Percentiles rank a stretch among this genome's conserved stretches.
These are phyloP conservation scores for Atlantisia rogersi DNA, from an alignment of 2,113 vertebrate species.

Conservation along the genomic window DNA sequence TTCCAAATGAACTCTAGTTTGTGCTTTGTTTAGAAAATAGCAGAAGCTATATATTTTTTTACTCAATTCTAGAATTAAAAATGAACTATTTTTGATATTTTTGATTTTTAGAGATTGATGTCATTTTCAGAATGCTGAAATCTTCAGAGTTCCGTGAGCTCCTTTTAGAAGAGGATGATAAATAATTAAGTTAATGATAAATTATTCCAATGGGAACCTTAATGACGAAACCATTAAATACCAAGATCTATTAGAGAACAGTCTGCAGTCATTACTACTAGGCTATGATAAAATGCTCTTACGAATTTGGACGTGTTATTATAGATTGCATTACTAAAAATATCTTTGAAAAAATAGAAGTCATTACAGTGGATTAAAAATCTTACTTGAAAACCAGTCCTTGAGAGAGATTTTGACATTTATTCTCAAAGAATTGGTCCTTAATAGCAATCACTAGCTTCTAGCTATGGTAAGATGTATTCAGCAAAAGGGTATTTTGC, in stretches of 20 bases:
- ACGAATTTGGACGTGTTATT: constrained; percentile 38
- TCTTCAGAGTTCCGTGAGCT: neutral
- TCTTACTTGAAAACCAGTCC: neutral
- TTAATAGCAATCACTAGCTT: neutral
- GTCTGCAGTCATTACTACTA: constrained; percentile 41
- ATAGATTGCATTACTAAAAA: constrained; percentile 62
- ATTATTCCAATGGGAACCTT: constrained; percentile 62
- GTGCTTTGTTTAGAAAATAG: neutral
- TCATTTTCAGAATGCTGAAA: constrained; percentile 8
- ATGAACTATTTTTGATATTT: neutral
- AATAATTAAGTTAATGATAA: constrained; percentile 70
- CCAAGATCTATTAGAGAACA: constrained; percentile 40
- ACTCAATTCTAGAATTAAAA: neutral
- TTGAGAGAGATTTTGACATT: constrained; percentile 5
- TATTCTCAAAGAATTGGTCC: neutral
- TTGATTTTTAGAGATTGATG: neutral
- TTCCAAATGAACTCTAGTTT: neutral
- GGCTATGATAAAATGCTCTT: constrained; percentile 37
- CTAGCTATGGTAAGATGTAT: neutral
- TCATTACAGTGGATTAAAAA: constrained; percentile 44
- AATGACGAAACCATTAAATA: constrained; percentile 68
- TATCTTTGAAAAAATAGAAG: constrained; percentile 42
- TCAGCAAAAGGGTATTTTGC: neutral
- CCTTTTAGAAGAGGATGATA: constrained; percentile 47
- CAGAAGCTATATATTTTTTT: neutral